phyloP scores from a whole-genome alignment of 2,113 vertebrate species.

The Lamprotornis superbus region DNA sequence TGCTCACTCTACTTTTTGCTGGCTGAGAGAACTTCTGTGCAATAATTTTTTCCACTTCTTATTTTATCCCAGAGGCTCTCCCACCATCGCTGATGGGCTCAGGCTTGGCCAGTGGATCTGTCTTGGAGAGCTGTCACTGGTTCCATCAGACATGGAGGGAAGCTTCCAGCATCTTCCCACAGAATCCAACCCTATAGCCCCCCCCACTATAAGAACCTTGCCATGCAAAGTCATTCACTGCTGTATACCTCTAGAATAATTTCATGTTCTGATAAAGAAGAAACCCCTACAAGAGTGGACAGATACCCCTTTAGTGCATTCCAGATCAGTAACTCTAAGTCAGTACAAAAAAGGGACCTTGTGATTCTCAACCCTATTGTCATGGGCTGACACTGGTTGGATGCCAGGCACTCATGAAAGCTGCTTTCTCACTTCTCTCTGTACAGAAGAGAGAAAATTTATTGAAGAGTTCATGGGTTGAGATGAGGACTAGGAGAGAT shows the following conservation, averaged over 20 bases:
- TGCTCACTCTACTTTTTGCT: not conserved
- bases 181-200: not conserved
- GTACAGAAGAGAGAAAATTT: not conserved
- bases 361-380: not conserved
- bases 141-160: not conserved
- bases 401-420: not conserved
- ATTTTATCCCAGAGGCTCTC: not conserved
- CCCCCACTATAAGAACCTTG: not conserved
- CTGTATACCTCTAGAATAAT: not conserved
- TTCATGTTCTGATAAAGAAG: not conserved
- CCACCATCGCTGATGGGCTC: not conserved
- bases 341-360: not conserved
- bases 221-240: not conserved
- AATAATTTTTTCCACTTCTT: not conserved
- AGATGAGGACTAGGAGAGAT: not conserved
- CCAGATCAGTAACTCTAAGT: not conserved
- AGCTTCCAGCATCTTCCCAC: not conserved
- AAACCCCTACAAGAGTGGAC: rapidly evolving
- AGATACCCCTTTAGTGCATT: not conserved
- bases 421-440: not conserved
- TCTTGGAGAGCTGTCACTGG: not conserved
- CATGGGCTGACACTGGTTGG: not conserved
- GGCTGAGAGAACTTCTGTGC: not conserved
- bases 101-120: rapidly evolving
- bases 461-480: not conserved